Evolutionary conservation across 1,140 invertebrate species (phyloP), one percentile per base, ranked within the genome.

Genomic region (Camponotus floridanus): DNA sequence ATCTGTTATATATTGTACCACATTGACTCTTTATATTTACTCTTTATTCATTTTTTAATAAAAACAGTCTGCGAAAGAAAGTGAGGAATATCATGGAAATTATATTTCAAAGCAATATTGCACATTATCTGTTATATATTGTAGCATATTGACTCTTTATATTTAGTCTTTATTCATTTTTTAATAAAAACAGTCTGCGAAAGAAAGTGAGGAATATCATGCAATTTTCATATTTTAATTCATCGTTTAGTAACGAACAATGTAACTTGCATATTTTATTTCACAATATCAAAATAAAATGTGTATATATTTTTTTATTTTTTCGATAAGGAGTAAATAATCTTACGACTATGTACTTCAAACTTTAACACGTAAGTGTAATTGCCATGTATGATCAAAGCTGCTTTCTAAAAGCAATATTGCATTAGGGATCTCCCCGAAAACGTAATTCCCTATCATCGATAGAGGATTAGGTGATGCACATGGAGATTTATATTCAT

Each of bases 401-500:
- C 13, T 80, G 36, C 51, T 74, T 61, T 61, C n/a, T 48, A 21
- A 36, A 73, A 59, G 51, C 33, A 71, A 61, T 73, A 57, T 45
- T 48, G 55, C 21, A 42, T 45, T 26, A 73, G 26, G 55, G 3
- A 83, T 36, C n/a, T 62, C 8, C n/a, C 7, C 31, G 36, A 81
- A 71, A 81, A 7, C 51, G 13, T 13, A 15, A 18, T 70, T 55
- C 33, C 33, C 33, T 42, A 39, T 39, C 51, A 73, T 73, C 51
- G 55, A 81, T 48, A 48, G 18, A 61, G 68, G 68, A 83, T 83
- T 83, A 83, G 76, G 68, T 39, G 74, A 81, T 62, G 61, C 39
- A 21, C 78, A 83, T 48, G 51, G 67, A 76, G 67, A 89, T 90
- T 80, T 90, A 87, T 85, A 90, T 89, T 90, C 86, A 87, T 71